Conservation (phyloP, 2,113 vertebrate species). For the Phalacrocorax aristotelis region DNA sequence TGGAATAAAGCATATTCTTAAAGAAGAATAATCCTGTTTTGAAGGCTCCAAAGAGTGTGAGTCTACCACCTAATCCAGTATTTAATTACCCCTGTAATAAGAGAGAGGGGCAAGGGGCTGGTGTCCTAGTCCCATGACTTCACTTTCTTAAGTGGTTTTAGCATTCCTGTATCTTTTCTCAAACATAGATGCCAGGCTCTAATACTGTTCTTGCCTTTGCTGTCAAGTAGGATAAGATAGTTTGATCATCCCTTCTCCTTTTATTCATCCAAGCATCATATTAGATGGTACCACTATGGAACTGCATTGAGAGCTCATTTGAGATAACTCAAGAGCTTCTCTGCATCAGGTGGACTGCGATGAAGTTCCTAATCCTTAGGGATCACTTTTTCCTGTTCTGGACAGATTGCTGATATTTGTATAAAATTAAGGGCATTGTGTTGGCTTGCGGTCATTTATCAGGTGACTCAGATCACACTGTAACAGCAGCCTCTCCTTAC, state of each 20-base stretch:
- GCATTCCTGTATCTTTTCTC: not conserved
- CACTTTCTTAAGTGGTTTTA: not conserved
- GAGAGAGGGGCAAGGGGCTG: fast-evolving
- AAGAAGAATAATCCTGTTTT: not conserved
- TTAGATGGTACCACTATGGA: not conserved
- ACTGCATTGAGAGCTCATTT: not conserved
- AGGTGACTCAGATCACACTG: not conserved
- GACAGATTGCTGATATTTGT: not conserved
- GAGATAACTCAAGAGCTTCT: not conserved
- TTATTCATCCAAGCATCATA: not conserved
- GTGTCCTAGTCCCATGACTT: not conserved
- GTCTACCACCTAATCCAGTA: not conserved
- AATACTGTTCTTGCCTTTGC: not conserved
- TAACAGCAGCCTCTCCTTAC: not conserved
- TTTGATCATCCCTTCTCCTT: not conserved
- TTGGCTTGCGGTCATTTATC: not conserved
- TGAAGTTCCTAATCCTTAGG: not conserved
- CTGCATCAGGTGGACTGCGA: not conserved
- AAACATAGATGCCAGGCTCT: not conserved
- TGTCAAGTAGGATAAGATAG: not conserved
- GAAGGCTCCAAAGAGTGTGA: not conserved
- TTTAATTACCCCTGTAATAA: not conserved
- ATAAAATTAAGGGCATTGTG: not conserved
- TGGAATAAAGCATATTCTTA: not conserved
- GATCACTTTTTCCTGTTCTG: not conserved